phyloP scores from a whole-genome alignment of 2,113 vertebrate species.

The Dicerorhinus sumatrensis region DNA sequence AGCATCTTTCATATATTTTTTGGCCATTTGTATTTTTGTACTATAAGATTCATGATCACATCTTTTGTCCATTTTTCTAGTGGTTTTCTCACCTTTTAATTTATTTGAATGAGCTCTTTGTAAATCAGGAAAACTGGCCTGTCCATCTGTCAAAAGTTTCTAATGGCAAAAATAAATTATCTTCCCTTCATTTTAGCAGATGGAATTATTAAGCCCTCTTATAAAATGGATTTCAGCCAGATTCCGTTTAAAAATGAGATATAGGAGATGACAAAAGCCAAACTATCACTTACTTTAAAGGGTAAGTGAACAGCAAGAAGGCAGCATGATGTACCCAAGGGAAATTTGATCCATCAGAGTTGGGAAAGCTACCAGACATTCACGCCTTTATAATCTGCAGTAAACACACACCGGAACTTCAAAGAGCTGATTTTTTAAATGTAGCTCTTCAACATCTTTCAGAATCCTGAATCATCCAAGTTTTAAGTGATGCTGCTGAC shows the following conservation, averaged over 20 bases:
- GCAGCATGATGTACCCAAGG: neutral
- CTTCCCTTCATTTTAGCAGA: constrained; percentile 36
- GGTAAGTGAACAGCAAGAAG: neutral
- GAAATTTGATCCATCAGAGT: neutral
- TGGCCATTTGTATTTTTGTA: neutral
- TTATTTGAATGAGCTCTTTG: constrained; percentile 33
- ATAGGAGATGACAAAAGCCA: neutral
- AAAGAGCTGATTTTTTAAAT: neutral
- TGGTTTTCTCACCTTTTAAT: constrained; percentile 46
- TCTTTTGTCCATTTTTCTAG: constrained; percentile 13
- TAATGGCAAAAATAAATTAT: constrained; percentile 51
- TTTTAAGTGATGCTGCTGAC: neutral
- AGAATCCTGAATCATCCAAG: neutral
- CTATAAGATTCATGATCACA: neutral
- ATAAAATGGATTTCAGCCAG: constrained; percentile 45
- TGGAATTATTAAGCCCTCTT: constrained; percentile 57
- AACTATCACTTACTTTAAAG: constrained; percentile 10
- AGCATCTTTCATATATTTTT: neutral
- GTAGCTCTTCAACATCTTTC: neutral
- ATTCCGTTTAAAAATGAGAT: constrained; percentile 50
- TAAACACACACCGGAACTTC: neutral
- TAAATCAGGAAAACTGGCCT: constrained; percentile 49
- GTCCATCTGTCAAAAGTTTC: constrained; percentile 50
- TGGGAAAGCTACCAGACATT: neutral
- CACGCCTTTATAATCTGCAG: neutral